Evolutionary conservation across 1,140 invertebrate genomes (phyloP).

Genomic region (Drosophila punjabiensis): DNA sequence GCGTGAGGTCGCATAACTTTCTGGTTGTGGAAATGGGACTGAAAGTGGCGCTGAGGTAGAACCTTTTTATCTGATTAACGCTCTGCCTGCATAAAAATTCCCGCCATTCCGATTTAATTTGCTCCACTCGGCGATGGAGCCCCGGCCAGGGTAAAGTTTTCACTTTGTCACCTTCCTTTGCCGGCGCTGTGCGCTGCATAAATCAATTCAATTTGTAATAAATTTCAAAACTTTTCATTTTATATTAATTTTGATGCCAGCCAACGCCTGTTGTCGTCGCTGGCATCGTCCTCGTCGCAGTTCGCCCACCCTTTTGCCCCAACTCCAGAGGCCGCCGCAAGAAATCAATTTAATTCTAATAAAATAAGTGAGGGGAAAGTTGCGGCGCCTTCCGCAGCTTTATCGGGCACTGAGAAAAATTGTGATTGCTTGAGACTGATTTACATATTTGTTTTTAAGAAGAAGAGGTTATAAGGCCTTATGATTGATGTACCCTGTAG

Average conservation of each 20-base stretch:
- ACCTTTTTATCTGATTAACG: slow-evolving; percentile 78
- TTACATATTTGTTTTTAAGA: too few species aligned
- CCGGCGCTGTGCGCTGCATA: slow-evolving; percentile 56
- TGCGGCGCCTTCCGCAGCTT: slow-evolving; percentile 51
- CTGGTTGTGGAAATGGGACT: slow-evolving; percentile 12
- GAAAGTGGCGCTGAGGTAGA: slow-evolving; percentile 14
- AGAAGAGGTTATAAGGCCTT: too few species aligned
- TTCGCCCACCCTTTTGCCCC: slow-evolving; percentile 6
- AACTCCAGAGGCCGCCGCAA: slow-evolving; percentile 31
- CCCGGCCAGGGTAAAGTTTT: slow-evolving; percentile 55
- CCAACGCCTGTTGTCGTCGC: slow-evolving; percentile 52
- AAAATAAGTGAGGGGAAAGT: slow-evolving; percentile 78
- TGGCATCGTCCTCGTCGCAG: slow-evolving; percentile 37
- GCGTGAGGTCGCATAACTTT: slow-evolving; percentile 63
- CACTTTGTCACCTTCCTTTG: slow-evolving; percentile 75
- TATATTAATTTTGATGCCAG: slow-evolving; percentile 81
- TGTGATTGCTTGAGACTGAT: not conserved
- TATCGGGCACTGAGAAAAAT: slow-evolving; percentile 33
- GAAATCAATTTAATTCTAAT: slow-evolving; percentile 84
- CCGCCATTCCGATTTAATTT: slow-evolving; percentile 70
- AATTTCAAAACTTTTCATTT: slow-evolving; percentile 84
- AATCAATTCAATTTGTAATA: slow-evolving; percentile 84
- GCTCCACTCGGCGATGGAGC: slow-evolving; percentile 10
- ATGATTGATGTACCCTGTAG: too few species aligned
- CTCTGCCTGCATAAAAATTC: slow-evolving; percentile 40